A percentile compares a stretch with the other conserved stretches of the same genome.
phyloP scores from a whole-genome alignment of 2,888 invertebrate species.

The Monochamus alternatus region DNA sequence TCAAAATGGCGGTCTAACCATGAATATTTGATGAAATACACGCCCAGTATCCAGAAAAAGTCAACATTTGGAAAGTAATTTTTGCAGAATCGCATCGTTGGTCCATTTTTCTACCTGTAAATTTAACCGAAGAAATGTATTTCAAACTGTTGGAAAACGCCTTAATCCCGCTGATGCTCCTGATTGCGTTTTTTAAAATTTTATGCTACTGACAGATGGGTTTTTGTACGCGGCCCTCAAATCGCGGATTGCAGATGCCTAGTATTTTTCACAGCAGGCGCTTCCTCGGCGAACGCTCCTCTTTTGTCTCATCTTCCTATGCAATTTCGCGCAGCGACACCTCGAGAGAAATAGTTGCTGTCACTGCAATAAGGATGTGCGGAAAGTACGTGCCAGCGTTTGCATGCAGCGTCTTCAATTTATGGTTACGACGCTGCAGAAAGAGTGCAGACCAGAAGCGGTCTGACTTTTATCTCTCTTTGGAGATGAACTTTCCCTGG shows the following conservation, averaged over 20 bases:
- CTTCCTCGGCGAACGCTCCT: background rate
- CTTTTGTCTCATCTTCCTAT: conserved; percentile 13
- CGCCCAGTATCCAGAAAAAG: too few species aligned
- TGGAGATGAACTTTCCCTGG: background rate
- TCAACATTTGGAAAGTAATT: too few species aligned
- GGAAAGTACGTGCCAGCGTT: background rate
- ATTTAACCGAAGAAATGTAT: too few species aligned
- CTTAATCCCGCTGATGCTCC: too few species aligned
- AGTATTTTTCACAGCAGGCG: conserved; percentile 1
- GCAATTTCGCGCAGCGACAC: background rate
- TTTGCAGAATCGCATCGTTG: too few species aligned
- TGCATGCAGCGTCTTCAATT: background rate
- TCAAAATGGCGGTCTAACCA: too few species aligned
- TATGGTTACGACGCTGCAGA: background rate
- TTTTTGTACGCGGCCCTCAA: too few species aligned
- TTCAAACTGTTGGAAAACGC: too few species aligned
- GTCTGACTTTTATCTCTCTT: background rate
- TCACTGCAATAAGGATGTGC: conserved; percentile 7
- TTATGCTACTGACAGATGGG: too few species aligned
- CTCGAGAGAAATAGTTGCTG: conserved; percentile 11
- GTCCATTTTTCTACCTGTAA: too few species aligned
- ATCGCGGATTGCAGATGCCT: background rate
- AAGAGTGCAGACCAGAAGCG: background rate
- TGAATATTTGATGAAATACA: too few species aligned
- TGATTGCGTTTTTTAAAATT: too few species aligned